Base-by-base conservation (phyloP, 2,888 invertebrate species). In the Dione vanillae region DNA sequence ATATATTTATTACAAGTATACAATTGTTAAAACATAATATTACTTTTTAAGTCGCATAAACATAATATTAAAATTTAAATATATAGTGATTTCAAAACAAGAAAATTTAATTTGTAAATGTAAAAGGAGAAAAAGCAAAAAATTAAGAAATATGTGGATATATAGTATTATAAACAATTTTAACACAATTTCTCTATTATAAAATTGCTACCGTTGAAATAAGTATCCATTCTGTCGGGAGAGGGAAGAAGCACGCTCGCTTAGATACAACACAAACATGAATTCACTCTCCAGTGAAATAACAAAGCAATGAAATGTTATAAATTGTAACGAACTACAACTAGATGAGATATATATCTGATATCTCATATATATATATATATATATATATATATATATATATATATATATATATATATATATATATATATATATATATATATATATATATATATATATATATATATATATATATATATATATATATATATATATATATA, bases 281-380 rank as follows among this genome's bases (percentile, higher is more conserved):
- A 75, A 74, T 72, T 77, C 75, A 62, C 67, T 70, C 71, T 72
- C 73, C 69, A 74, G 69, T 73, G 70, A 73, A 75, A 72, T 75
- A 71, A 83, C 81, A 85, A 87, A 89, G 89, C 87, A 88, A 87
- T 89, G 85, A 85, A 83, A 86, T 83, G 82, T 85, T 86, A 89
- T 86, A 85, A 87, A 86, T 83, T 85, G 86, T 84, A 86, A 86
- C 82, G 83, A 84, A 82, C 82, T n/a, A n/a, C n/a, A n/a, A n/a
- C n/a, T n/a, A n/a, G n/a, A n/a, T n/a, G n/a, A n/a, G n/a, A n/a
- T n/a, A n/a, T n/a, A n/a, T n/a, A n/a, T n/a, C n/a, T n/a, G n/a
- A n/a, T n/a, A n/a, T n/a, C n/a, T n/a, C n/a, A n/a, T n/a, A n/a
- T n/a, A n/a, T n/a, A n/a, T n/a, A n/a, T n/a, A n/a, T n/a, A n/a